Evolutionary conservation across 2,797 vertebrate species (phyloP).

Genomic region (Argentina silus): DNA sequence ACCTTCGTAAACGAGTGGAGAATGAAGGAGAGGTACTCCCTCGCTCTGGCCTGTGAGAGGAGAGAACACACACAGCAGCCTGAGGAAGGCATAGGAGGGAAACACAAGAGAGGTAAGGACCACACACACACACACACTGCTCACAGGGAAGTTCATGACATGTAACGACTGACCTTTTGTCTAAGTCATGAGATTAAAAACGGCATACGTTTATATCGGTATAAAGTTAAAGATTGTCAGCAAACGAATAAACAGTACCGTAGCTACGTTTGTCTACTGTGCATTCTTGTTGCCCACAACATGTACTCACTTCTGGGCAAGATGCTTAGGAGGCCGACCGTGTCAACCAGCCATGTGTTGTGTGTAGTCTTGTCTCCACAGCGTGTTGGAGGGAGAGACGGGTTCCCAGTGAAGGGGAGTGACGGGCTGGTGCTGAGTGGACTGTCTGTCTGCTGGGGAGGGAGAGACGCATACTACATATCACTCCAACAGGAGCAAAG

Average conservation of each 20-base stretch:
- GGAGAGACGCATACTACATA: conserved; percentile 92
- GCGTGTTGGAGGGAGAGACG: conserved; percentile 65
- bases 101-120: conserved; percentile 83
- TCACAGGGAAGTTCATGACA: background rate
- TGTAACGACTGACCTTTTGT: too few species aligned
- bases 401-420: conserved; percentile 81
- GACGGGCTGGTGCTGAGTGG: conserved; percentile 84
- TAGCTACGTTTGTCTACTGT: too few species aligned
- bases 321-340: too few species aligned
- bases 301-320: too few species aligned
- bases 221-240: too few species aligned
- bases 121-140: conserved; percentile 9
- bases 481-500: conserved; percentile 87
- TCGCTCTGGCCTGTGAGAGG: conserved; percentile 89
- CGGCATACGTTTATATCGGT: too few species aligned
- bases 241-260: too few species aligned
- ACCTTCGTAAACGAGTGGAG: conserved; percentile 92
- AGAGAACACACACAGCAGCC: conserved; percentile 64
- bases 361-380: conserved; percentile 41
- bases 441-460: conserved; percentile 93
- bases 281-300: too few species aligned
- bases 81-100: conserved; percentile 78
- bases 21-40: conserved; percentile 82
- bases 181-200: too few species aligned
- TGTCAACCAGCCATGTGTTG: too few species aligned